phyloP scores from a whole-genome alignment of 2,113 vertebrate species.

The Melanocharis versteri region DNA sequence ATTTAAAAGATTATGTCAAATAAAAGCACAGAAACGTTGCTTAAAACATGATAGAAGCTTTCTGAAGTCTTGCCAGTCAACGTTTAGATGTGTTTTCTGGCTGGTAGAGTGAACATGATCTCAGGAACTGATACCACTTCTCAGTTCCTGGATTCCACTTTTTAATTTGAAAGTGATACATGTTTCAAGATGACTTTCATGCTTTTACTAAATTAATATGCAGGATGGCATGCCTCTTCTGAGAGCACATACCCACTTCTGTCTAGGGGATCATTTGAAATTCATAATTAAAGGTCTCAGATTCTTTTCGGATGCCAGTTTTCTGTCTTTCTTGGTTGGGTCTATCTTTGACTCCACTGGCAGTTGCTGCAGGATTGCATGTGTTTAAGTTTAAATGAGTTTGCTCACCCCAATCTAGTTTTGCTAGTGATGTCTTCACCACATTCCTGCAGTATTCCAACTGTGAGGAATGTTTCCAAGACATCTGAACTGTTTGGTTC shows the following conservation, averaged over 20 bases:
- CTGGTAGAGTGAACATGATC: constrained; percentile 20
- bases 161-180: constrained; percentile 33
- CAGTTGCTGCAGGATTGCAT: not conserved
- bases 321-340: not conserved
- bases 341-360: not conserved
- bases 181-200: constrained; percentile 21
- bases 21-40: constrained; percentile 19
- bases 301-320: not conserved
- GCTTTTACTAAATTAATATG: not conserved
- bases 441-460: constrained; percentile 4
- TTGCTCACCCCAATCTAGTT: not conserved
- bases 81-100: constrained; percentile 28
- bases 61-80: constrained; percentile 26
- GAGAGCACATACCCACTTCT: not conserved
- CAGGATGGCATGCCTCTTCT: not conserved
- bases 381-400: not conserved
- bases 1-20: not conserved
- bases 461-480: constrained; percentile 6
- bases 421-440: not conserved
- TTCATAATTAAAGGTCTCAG: not conserved
- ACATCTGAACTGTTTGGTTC: not conserved
- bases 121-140: constrained; percentile 1
- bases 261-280: not conserved
- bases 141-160: constrained; percentile 18
- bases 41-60: constrained; percentile 5